phyloP scores from a whole-genome alignment of 2,113 vertebrate genomes.

The Miniopterus natalensis region DNA sequence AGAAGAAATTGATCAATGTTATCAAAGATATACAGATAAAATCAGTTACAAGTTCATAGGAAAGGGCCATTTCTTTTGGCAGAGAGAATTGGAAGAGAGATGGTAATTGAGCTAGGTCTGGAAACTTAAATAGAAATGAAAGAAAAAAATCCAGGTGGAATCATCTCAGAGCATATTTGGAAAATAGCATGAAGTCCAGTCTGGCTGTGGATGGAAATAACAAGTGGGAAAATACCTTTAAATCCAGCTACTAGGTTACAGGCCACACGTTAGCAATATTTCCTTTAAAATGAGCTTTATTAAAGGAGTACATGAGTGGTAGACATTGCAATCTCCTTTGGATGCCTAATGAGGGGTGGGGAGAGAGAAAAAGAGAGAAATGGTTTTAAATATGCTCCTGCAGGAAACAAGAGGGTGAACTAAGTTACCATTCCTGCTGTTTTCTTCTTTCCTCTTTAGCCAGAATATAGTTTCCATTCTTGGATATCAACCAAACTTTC shows the following conservation, averaged over 20 bases:
- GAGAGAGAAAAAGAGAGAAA: not conserved
- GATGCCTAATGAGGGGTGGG: not conserved
- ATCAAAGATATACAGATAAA: not conserved
- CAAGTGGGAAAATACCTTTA: not conserved
- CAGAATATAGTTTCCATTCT: not conserved
- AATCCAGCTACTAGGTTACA: not conserved
- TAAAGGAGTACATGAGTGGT: not conserved
- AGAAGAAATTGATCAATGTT: not conserved
- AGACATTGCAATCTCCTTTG: not conserved
- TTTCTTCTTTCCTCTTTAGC: conserved; percentile 38
- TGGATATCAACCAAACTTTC: not conserved
- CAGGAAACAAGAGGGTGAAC: not conserved
- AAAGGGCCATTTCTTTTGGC: not conserved
- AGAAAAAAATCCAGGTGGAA: not conserved
- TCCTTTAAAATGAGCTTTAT: conserved; percentile 21
- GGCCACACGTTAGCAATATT: not conserved
- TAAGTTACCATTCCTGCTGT: not conserved
- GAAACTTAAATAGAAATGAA: not conserved
- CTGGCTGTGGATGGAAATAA: conserved; percentile 5
- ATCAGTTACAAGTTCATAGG: not conserved
- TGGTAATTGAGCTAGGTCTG: not conserved
- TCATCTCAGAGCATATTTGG: not conserved
- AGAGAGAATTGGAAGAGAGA: not conserved
- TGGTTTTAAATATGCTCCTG: not conserved
- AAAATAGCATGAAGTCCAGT: not conserved